phyloP scores from a whole-genome alignment of 2,888 invertebrate genomes.

The Melolontha melolontha region DNA sequence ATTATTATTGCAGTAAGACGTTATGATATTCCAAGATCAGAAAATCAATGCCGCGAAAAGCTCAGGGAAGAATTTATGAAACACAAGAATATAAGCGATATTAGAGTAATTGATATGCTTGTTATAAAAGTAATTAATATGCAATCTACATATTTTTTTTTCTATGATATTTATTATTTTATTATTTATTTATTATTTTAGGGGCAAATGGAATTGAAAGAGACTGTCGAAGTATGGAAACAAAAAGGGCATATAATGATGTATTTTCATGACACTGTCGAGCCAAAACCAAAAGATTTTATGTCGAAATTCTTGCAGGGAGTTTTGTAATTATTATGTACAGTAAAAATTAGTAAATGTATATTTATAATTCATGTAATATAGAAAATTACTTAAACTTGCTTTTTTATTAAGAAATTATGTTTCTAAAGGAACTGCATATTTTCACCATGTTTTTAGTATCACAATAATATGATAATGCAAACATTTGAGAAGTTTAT shows the following conservation, averaged over 20 bases:
- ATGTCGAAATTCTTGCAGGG: constrained; percentile 88
- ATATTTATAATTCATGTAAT: constrained; percentile 27
- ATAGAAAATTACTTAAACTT: too few relatives aligned
- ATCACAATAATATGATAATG: too few relatives aligned
- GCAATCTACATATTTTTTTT: constrained; percentile 2
- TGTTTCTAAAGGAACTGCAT: too few relatives aligned
- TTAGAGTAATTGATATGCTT: constrained; percentile 91
- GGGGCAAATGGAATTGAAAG: constrained; percentile 96
- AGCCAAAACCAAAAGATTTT: constrained; percentile 91
- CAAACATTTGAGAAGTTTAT: too few relatives aligned
- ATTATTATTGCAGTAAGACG: constrained; percentile 76
- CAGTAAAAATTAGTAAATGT: constrained; percentile 45
- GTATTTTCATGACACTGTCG: constrained; percentile 86
- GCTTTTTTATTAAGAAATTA: too few relatives aligned
- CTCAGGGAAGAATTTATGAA: constrained; percentile 83
- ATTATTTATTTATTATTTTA: constrained; percentile 63
- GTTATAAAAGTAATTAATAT: constrained; percentile 82
- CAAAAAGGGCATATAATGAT: constrained; percentile 89
- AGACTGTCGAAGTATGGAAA: constrained; percentile 88
- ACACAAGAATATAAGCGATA: constrained; percentile 82
- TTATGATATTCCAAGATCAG: constrained; percentile 84
- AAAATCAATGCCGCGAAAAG: constrained; percentile 77
- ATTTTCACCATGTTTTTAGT: too few relatives aligned
- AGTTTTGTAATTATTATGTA: constrained; percentile 57
- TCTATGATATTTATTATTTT: too few relatives aligned